Conservation (phyloP, 1,140 invertebrate genomes). For the Nasonia giraulti region DNA sequence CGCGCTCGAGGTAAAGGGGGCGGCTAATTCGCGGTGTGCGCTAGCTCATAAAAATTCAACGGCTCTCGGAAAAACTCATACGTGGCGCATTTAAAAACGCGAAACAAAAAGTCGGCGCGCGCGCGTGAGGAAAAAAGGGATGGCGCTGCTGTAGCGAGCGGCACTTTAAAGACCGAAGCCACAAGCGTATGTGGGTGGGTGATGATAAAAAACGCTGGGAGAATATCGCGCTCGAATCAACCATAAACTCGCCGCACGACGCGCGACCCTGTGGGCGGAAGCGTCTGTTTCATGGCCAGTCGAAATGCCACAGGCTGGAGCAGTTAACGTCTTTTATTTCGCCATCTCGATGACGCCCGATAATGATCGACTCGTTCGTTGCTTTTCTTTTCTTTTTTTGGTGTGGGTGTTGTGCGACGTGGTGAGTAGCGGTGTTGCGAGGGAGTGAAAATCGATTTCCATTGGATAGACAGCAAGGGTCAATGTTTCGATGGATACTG, state of each 20-base stretch:
- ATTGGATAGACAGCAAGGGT: no score
- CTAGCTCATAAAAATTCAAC: conserved; percentile 50
- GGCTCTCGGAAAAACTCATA: conserved; percentile 46
- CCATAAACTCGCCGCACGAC: neutral
- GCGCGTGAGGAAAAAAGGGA: neutral
- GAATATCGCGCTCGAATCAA: neutral
- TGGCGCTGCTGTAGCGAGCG: neutral
- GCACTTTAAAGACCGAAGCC: neutral
- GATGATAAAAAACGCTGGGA: neutral
- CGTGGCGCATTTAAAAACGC: conserved; percentile 33
- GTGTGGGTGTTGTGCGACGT: neutral
- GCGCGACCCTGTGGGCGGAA: neutral
- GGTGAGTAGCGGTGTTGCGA: no score
- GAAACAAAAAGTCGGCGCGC: conserved; percentile 26
- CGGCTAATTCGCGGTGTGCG: conserved; percentile 36
- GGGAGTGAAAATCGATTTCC: neutral
- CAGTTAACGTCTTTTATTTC: conserved; percentile 16
- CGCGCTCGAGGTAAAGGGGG: neutral
- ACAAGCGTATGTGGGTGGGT: neutral
- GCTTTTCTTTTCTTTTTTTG: neutral
- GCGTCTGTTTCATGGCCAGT: neutral
- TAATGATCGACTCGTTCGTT: conserved; percentile 11
- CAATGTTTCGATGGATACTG: no score
- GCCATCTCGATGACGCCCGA: conserved; percentile 11
- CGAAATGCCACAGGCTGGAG: neutral